Percentiles rank a stretch among this genome's conserved stretches.
phyloP scores from a whole-genome alignment of 2,888 invertebrate genomes.

The Liopterus haemorrhoidalis region DNA sequence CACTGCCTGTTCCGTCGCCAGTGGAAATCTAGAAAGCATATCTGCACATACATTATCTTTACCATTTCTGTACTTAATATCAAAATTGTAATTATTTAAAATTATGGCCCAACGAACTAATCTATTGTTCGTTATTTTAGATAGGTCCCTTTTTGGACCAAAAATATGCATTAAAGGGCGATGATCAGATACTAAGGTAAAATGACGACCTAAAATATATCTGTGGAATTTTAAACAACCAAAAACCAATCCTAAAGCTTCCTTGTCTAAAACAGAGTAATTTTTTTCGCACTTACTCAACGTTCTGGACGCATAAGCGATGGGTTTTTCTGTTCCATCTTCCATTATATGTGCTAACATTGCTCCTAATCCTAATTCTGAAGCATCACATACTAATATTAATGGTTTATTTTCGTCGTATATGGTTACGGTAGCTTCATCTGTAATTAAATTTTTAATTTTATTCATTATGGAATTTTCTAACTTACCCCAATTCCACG shows the following conservation, averaged over 20 bases:
- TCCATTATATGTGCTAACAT: constrained; percentile 29
- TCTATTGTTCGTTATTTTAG: constrained; percentile 28
- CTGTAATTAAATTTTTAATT: constrained; percentile 5
- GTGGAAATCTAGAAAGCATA: constrained; percentile 6
- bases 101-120: constrained; percentile 33
- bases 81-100: constrained; percentile 34
- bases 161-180: constrained; percentile 38
- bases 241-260: constrained; percentile 31
- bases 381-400: constrained; percentile 39
- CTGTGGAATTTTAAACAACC: constrained; percentile 27
- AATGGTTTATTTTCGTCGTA: constrained; percentile 1
- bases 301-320: constrained; percentile 28
- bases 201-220: constrained; percentile 23
- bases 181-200: constrained; percentile 37
- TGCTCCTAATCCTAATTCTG: constrained; percentile 37
- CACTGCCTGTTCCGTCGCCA: no score
- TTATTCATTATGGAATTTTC: constrained; percentile 1
- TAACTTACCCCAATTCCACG: background rate
- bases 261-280: constrained; percentile 32
- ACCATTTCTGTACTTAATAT: constrained; percentile 8
- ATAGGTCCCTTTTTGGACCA: constrained; percentile 24
- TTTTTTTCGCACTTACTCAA: constrained; percentile 26
- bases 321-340: constrained; percentile 26
- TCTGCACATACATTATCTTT: constrained; percentile 5
- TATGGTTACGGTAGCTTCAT: background rate